Percentiles rank a stretch among this genome's conserved stretches.
Evolutionary conservation across 2,797 vertebrate species (phyloP).

Genomic region (Etheostoma nigrum): DNA sequence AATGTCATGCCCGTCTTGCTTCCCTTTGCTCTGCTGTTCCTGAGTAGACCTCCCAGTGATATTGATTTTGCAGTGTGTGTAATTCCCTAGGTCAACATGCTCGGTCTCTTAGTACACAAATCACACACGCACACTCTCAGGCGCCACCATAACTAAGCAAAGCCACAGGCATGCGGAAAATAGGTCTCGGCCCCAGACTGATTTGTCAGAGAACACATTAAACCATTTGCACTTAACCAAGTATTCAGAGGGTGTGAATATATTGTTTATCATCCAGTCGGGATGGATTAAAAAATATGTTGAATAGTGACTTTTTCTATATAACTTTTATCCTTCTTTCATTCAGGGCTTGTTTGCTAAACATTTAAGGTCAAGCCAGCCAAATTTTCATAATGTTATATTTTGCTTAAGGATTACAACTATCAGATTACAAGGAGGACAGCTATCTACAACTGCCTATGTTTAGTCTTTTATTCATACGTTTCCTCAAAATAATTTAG

Average conservation of each 20-base stretch:
- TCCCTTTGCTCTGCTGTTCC: constrained; percentile 44
- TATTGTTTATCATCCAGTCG: constrained; percentile 14
- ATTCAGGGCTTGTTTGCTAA: constrained; percentile 4
- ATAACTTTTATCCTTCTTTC: background rate
- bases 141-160: constrained; percentile 11
- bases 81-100: constrained; percentile 72
- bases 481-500: too few relatives aligned
- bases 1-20: constrained; percentile 26
- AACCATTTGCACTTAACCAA: constrained; percentile 2
- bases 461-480: constrained; percentile 19
- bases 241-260: constrained; percentile 18
- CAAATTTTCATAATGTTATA: background rate
- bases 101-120: constrained; percentile 62
- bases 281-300: constrained; percentile 5
- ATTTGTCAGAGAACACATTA: background rate
- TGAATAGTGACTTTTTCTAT: background rate
- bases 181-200: constrained; percentile 10
- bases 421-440: too few relatives aligned
- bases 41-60: constrained; percentile 56
- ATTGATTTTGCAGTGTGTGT: constrained; percentile 72
- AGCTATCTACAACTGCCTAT: background rate
- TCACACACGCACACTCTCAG: background rate
- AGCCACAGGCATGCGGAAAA: constrained; percentile 31
- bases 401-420: background rate
- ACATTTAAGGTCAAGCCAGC: background rate